Conservation (phyloP, 2,888 invertebrate genomes). For the Protodeltote pygarga region DNA sequence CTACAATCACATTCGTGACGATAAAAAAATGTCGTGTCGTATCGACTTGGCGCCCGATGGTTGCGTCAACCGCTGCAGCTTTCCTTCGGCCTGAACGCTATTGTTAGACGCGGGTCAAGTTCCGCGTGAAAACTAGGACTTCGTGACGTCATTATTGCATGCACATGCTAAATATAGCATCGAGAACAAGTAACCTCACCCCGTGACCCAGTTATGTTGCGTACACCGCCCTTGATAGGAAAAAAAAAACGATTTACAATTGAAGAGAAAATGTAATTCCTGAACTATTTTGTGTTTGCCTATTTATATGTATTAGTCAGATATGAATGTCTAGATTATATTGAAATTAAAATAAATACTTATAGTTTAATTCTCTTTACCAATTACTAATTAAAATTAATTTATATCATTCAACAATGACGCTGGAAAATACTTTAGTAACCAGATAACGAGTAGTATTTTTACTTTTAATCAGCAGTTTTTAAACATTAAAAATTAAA, state of each 20-base stretch:
- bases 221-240: slow-evolving; percentile 31
- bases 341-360: too few relatives aligned
- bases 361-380: too few relatives aligned
- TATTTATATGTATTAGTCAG: too few relatives aligned
- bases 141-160: slow-evolving; percentile 69
- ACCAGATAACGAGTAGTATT: too few relatives aligned
- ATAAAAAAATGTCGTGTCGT: too few relatives aligned
- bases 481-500: too few relatives aligned
- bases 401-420: background rate
- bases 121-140: slow-evolving; percentile 64
- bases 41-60: background rate
- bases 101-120: slow-evolving; percentile 58
- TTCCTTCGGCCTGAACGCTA: slow-evolving; percentile 18
- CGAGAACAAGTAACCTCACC: slow-evolving; percentile 40
- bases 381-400: slow-evolving; percentile 6
- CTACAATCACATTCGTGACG: too few relatives aligned
- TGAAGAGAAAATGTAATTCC: slow-evolving; percentile 19
- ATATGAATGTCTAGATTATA: too few relatives aligned
- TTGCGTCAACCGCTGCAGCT: slow-evolving; percentile 14
- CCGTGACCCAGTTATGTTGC: slow-evolving; percentile 64
- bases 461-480: too few relatives aligned
- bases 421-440: too few relatives aligned
- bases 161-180: slow-evolving; percentile 68
- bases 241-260: slow-evolving; percentile 29
- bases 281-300: too few relatives aligned